phyloP scores from a whole-genome alignment of 2,888 invertebrate species.

The Standfussiana lucernea region DNA sequence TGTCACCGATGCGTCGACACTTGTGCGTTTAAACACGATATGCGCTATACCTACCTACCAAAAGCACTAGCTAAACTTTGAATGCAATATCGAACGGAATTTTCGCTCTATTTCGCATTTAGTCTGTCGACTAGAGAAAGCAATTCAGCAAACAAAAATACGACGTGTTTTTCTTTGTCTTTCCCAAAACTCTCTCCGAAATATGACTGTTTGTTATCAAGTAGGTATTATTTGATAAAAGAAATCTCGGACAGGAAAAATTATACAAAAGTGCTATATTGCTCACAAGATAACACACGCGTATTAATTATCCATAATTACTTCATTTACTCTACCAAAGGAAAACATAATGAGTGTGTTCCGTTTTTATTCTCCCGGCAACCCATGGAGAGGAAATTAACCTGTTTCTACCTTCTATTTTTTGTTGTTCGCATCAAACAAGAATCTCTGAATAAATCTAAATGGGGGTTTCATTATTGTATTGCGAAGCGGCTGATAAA shows the following conservation, averaged over 20 bases:
- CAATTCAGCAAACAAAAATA: slow-evolving; percentile 13
- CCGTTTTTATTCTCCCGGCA: slow-evolving; percentile 25
- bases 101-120: slow-evolving; percentile 6
- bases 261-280: slow-evolving; percentile 22
- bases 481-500: slow-evolving; percentile 43
- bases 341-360: slow-evolving; percentile 33
- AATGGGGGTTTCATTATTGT: slow-evolving; percentile 59
- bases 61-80: slow-evolving; percentile 16
- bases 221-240: slow-evolving; percentile 19
- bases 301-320: slow-evolving; percentile 42
- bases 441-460: slow-evolving; percentile 56
- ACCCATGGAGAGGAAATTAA: slow-evolving; percentile 34
- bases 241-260: slow-evolving; percentile 5
- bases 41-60: slow-evolving; percentile 14
- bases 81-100: slow-evolving; percentile 36
- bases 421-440: slow-evolving; percentile 43
- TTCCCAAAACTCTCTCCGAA: background rate
- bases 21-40: slow-evolving; percentile 68
- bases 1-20: slow-evolving; percentile 79
- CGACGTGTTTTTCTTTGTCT: background rate
- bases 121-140: slow-evolving; percentile 22
- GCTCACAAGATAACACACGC: slow-evolving; percentile 21
- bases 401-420: slow-evolving; percentile 45
- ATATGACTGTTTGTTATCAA: background rate
- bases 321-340: slow-evolving; percentile 33